These are phyloP conservation scores for Oscheius sp. DNA, from an alignment of 2,888 invertebrate species.

Conservation along the genomic window DNA sequence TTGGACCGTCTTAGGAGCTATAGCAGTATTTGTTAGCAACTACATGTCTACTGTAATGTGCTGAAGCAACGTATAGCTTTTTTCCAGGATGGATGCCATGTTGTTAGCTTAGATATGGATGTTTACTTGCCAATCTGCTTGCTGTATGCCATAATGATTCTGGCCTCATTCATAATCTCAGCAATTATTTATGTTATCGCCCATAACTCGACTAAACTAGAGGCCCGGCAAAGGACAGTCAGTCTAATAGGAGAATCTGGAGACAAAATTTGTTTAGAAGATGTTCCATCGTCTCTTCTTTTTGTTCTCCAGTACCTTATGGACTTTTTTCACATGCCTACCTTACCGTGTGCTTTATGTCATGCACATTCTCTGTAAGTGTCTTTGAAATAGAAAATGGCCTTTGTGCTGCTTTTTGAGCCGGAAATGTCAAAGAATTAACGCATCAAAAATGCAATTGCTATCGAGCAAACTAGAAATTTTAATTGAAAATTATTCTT, in stretches of 20 bases:
- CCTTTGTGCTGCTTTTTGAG: not conserved
- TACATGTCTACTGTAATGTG: constrained; percentile 45
- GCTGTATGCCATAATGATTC: constrained; percentile 65
- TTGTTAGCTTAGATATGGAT: constrained; percentile 34
- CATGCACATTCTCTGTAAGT: constrained; percentile 41
- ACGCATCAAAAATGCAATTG: too few relatives aligned
- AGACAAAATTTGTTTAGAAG: constrained; percentile 51
- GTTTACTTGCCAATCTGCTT: constrained; percentile 49
- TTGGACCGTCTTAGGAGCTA: constrained; percentile 53
- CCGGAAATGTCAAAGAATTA: too few relatives aligned
- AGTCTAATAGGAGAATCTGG: constrained; percentile 10
- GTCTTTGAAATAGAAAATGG: too few relatives aligned
- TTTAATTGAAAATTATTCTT: too few relatives aligned
- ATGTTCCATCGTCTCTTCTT: constrained; percentile 68
- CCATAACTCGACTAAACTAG: constrained; percentile 60
- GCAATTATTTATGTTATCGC: constrained; percentile 67
- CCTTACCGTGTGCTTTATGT: constrained; percentile 67
- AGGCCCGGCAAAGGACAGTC: constrained; percentile 60
- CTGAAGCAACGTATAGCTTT: not conserved
- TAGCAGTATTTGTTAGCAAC: constrained; percentile 50
- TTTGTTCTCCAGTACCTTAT: constrained; percentile 67
- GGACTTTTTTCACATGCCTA: constrained; percentile 69
- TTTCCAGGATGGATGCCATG: constrained; percentile 43
- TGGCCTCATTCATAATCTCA: constrained; percentile 62
- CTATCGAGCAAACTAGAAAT: too few relatives aligned